Evolutionary conservation across 2,113 vertebrate genomes (phyloP), one percentile per base, ranked within the genome.

Genomic region (Atractosteus spatula): DNA sequence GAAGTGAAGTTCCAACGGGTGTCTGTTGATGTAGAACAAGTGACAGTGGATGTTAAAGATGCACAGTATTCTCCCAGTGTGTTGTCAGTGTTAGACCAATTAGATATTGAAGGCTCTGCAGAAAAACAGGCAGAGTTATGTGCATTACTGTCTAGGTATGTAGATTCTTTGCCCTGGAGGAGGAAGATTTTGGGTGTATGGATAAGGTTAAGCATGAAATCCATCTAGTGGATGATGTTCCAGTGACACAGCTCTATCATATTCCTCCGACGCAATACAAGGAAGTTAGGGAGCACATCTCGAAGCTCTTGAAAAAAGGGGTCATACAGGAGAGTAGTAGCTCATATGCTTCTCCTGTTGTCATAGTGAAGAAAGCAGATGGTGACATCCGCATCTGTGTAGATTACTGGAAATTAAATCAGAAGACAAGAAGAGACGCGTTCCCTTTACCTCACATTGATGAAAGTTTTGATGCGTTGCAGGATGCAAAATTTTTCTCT

Each of bases 111-210:
- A 6, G 68, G 77, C 13, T 70, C 63, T 3, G 16, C 14, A 2
- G 68, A 73, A n/a, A 42, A 76, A 12, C 62, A 79, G 4, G 68
- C 8, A 56, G 8, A 8, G 69, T 14, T 71, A 11, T 1, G 43
- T 16, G 16, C 7, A 3, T 13, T 78, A 7, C 41, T 76, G 43
- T 14, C n/a, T 10, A 68, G 16, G 29, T 72, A 74, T 8, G 11
- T 41, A 0, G 66, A 74, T 2, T 79, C 7, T 74, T 76, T 66
- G 55, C 61, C 29, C 10, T 56, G 0, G 10, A 55, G 3, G 69
- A 71, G 4, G 16, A 74, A 11, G 77, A 76, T n/a, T 71, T 29
- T 8, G 63, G 69, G 6, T 75, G 66, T 51, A 71, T 55, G 3
- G 69, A 75, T 8, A 71, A 54, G 12, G 69, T 75, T 3, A 8